Conservation (phyloP, 2,888 invertebrate species). For the Lasioglossum morio region DNA sequence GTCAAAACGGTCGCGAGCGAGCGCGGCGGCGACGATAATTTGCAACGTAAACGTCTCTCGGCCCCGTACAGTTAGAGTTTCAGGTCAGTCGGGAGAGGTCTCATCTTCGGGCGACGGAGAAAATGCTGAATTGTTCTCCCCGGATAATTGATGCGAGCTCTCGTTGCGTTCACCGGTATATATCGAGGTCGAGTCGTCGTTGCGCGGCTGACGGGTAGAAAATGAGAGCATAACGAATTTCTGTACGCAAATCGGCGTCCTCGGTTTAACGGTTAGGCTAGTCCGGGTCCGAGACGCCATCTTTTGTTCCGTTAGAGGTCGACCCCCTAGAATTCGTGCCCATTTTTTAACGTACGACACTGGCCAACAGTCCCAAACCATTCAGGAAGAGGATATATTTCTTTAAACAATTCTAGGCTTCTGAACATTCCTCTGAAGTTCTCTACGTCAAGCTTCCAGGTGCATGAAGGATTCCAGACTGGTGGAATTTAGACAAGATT, state of each 20-base stretch:
- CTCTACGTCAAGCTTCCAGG: too few relatives aligned
- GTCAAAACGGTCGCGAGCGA: constrained; percentile 79
- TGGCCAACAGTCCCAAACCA: not conserved
- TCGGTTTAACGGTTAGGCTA: not conserved
- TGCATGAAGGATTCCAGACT: not conserved
- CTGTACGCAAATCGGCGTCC: not conserved
- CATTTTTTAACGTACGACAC: not conserved
- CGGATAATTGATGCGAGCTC: constrained; percentile 30
- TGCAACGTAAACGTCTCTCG: constrained; percentile 75
- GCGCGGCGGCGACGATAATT: constrained; percentile 79
- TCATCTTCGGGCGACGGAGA: constrained; percentile 35
- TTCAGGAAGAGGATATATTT: not conserved
- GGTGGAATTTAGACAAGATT: too few relatives aligned
- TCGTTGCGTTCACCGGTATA: not conserved
- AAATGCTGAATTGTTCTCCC: constrained; percentile 47
- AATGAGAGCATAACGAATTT: constrained; percentile 37
- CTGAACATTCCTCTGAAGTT: too few relatives aligned
- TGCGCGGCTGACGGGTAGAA: constrained; percentile 23
- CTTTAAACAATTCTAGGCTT: not conserved
- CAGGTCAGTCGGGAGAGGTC: constrained; percentile 52
- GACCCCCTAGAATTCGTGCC: not conserved
- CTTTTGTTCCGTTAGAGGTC: constrained; percentile 4
- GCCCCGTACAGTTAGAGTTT: constrained; percentile 74
- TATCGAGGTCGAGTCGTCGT: constrained; percentile 47
- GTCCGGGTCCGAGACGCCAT: not conserved